Evolutionary conservation across 2,797 vertebrate genomes (phyloP).

Genomic region (Columba guinea): DNA sequence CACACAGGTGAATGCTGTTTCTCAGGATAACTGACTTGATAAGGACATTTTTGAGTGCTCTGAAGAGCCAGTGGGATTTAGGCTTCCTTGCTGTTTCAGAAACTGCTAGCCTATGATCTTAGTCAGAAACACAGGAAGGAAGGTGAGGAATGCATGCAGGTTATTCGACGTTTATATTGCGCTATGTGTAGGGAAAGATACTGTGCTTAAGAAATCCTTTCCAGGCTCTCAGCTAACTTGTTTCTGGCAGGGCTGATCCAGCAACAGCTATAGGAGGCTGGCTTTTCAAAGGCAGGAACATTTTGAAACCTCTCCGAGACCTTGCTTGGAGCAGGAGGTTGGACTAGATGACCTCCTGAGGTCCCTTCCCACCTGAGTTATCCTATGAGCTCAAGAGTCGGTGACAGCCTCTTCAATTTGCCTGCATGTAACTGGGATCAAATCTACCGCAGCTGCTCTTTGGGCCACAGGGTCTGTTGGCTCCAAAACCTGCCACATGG

Average conservation of each 20-base stretch:
- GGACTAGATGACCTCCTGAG: neutral
- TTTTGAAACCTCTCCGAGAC: neutral
- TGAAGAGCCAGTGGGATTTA: neutral
- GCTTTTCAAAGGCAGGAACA: neutral
- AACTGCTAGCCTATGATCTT: neutral
- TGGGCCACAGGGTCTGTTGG: neutral
- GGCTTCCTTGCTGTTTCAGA: neutral
- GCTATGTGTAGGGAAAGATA: constrained; percentile 22
- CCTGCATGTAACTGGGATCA: neutral
- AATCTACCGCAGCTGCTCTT: neutral
- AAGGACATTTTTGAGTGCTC: neutral
- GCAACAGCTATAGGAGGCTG: neutral
- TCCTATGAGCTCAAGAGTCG: neutral
- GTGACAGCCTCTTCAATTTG: neutral
- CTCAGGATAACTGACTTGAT: neutral
- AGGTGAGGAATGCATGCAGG: neutral
- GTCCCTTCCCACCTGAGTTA: neutral
- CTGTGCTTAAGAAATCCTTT: neutral
- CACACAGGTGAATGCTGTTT: neutral
- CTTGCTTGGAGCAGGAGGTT: neutral
- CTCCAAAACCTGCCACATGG: neutral
- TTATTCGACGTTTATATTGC: neutral
- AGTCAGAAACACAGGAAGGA: neutral
- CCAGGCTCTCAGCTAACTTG: neutral
- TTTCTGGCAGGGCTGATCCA: constrained; percentile 30